phyloP scores from a whole-genome alignment of 2,888 invertebrate species.

The Rhabditoides inermis region DNA sequence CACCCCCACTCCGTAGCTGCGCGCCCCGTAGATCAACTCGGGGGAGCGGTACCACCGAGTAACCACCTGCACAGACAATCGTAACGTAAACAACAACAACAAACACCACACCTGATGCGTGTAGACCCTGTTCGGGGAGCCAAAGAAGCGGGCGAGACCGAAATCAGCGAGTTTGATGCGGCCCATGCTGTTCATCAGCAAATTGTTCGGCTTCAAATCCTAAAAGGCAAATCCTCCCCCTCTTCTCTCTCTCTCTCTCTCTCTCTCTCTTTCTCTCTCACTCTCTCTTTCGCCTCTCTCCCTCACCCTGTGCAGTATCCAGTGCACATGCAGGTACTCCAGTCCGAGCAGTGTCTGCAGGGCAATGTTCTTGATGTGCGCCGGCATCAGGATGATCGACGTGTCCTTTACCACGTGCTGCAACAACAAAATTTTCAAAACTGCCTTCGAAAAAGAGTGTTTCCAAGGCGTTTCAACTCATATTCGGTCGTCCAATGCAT shows the following conservation, averaged over 20 bases:
- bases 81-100: neutral
- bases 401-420: slow-evolving; percentile 61
- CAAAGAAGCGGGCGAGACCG: slow-evolving; percentile 92
- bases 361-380: slow-evolving; percentile 88
- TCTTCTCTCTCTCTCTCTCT: neutral
- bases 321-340: slow-evolving; percentile 85
- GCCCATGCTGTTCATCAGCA: slow-evolving; percentile 82
- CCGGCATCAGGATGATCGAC: slow-evolving; percentile 76
- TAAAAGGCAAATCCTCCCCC: slow-evolving; percentile 29
- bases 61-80: slow-evolving; percentile 28
- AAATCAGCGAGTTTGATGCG: slow-evolving; percentile 96
- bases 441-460: no score
- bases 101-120: slow-evolving; percentile 69
- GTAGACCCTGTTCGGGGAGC: slow-evolving; percentile 81
- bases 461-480: no score
- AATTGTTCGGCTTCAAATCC: slow-evolving; percentile 97
- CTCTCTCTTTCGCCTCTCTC: neutral
- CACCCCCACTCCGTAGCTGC: slow-evolving; percentile 88
- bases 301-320: slow-evolving; percentile 79
- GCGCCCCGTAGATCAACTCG: slow-evolving; percentile 86
- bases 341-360: slow-evolving; percentile 88
- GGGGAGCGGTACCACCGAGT: slow-evolving; percentile 59
- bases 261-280: neutral
- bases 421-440: no score
- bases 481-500: no score